Evolutionary conservation across 1,140 invertebrate genomes (phyloP).

Genomic region (Atta colombica): DNA sequence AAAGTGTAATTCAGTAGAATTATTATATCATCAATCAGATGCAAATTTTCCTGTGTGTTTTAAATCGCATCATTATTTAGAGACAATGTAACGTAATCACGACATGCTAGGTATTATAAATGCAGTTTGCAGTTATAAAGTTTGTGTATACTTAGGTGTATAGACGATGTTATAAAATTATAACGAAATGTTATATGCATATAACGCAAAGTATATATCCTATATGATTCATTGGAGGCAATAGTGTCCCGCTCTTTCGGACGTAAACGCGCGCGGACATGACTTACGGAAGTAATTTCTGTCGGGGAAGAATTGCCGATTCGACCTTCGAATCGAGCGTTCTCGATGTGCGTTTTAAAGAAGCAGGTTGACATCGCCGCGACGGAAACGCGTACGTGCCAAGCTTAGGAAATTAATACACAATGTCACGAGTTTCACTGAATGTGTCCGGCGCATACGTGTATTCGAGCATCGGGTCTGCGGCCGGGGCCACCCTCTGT

Average conservation of each 20-base stretch:
- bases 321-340: background rate
- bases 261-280: background rate
- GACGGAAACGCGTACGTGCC: slow-evolving; percentile 10
- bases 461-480: slow-evolving; percentile 30
- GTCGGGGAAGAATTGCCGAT: background rate
- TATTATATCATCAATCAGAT: background rate
- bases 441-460: slow-evolving; percentile 41
- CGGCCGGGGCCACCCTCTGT: slow-evolving; percentile 25
- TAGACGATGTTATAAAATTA: background rate
- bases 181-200: background rate
- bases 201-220: background rate
- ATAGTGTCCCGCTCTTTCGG: background rate
- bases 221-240: background rate
- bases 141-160: background rate
- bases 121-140: slow-evolving; percentile 20
- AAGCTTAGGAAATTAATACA: slow-evolving; percentile 30
- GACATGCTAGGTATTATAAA: slow-evolving; percentile 9
- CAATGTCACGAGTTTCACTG: background rate
- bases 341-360: slow-evolving; percentile 5
- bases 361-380: too few species aligned
- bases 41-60: background rate
- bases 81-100: background rate
- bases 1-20: background rate
- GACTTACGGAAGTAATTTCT: slow-evolving; percentile 9
- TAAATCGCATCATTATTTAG: slow-evolving; percentile 1